Base-by-base conservation (phyloP, 2,113 vertebrate species). In the Stigmatopora nigra region DNA sequence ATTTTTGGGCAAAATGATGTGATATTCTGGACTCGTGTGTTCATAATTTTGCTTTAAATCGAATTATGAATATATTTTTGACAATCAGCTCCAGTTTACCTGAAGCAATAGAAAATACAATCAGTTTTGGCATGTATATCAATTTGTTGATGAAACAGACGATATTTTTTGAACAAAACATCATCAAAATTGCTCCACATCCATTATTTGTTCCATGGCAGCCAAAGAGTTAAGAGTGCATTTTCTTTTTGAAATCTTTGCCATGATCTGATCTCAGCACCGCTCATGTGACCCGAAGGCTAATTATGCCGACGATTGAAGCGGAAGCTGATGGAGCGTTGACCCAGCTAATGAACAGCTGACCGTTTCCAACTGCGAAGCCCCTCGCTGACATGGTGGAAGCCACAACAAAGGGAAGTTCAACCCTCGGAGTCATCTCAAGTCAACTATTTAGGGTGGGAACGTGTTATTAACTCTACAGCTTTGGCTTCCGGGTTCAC, bases 281-380 rank as follows among this genome's bases (percentile, higher is more conserved):
- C 9, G 25, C 53, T 58, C 56, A 46, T 61, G 59, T 61, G 59
- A 61, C 59, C 44, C 38, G 12, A n/a, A 20, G 53, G 59, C 59
- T 46, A 61, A 61, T 61, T 61, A 61, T 5, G n/a, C 59, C 7
- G 19, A 22, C 59, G 45, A 45, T 38, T 61, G n/a, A 45, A 61
- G 59, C 44, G 59, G 20, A 45, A 61, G 59, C 19, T 22, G 8
- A 61, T n/a, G 0, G 35, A 59, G 59, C 41, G n/a, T 17, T n/a
- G 36, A 41, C 16, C 36, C 13, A 45, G 59, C 38, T 61, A 61
- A 61, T 20, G 36, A 61, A 61, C 41, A 14, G 10, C 17, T 31
- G 25, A 56, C 53, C 22, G 15, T 17, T 60, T 45, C 59, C 59
- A 60, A 38, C 58, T 44, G 58, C 44, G 58, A 44, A 44, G 58